Base-by-base conservation (phyloP, 1,140 invertebrate genomes). In the Tetragonula clypearis region DNA sequence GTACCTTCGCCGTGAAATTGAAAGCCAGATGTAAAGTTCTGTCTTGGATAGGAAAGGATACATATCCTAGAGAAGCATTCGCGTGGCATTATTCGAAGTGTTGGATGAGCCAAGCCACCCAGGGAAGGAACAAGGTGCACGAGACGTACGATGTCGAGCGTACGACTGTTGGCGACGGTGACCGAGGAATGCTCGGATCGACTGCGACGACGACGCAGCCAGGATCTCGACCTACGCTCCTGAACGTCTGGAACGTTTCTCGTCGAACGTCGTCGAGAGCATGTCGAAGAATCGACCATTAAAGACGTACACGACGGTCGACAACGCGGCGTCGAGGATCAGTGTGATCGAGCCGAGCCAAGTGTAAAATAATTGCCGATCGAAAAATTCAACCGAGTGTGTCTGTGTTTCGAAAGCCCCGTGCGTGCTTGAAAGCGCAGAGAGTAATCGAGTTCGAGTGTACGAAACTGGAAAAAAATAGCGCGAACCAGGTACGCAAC, bases 81-180 rank as follows among this genome's bases (percentile, higher is more conserved):
- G 35, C 3, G 41, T 49, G 41, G 41, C 41, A 8, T 49, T 49
- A 8, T 49, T 49, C 41, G 41, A 49, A 49, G 41, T 0, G 41
- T 35, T 35, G 35, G 35, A 35, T 35, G 35, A 49, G 41, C 6
- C 41, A 49, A 49, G 41, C 8, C 41, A 41, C 41, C 41, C 41
- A 3, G 41, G 30, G 17, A 2, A 2, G 5, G 26, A 15, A 30
- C 60, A 30, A 60, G 69, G 41, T 79, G 53, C 58, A 23, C 73
- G 19, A 14, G 66, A 78, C 78, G 86, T 82, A 86, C 79, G 58
- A 89, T 89, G 87, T 88, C 87, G 83, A 71, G 78, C 55, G 71
- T 53, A 21, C 65, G 35, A 15, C 53, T 66, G 19, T 41, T 66
- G 19, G 49, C 79, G n/a, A 68, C 72, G 53, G 35, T n/a, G 72